These are phyloP conservation scores for Eustalomyia histrio DNA, from an alignment of 2,888 invertebrate species.

Conservation along the genomic window DNA sequence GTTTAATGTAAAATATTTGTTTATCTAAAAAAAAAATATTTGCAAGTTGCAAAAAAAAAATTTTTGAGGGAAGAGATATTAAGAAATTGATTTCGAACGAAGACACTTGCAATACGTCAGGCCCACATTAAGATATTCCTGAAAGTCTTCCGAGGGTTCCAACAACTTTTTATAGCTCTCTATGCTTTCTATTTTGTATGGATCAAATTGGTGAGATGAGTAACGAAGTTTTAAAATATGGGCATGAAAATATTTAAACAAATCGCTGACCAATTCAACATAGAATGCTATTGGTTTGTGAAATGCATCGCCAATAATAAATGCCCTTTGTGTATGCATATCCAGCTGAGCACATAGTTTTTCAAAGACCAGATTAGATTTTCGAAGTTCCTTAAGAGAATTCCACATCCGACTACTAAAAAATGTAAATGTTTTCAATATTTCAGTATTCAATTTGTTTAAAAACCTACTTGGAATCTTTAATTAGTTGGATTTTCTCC, in stretches of 20 bases:
- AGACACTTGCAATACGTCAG: slow-evolving; percentile 73
- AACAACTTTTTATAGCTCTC: slow-evolving; percentile 71
- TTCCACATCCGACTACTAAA: slow-evolving; percentile 65
- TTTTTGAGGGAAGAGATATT: no score
- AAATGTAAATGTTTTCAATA: background rate
- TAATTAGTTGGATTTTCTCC: slow-evolving; percentile 70
- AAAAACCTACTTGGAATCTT: slow-evolving; percentile 70
- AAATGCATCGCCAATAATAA: slow-evolving; percentile 72
- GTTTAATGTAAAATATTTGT: background rate
- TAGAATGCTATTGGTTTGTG: slow-evolving; percentile 71
- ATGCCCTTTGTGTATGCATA: slow-evolving; percentile 67
- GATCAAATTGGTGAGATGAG: slow-evolving; percentile 73
- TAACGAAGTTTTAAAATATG: slow-evolving; percentile 70
- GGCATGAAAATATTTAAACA: slow-evolving; percentile 73
- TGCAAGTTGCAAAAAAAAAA: no score
- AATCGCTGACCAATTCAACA: slow-evolving; percentile 71
- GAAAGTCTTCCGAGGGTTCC: slow-evolving; percentile 70
- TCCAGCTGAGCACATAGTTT: slow-evolving; percentile 68
- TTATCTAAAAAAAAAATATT: background rate
- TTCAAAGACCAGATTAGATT: slow-evolving; percentile 69
- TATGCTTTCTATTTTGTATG: slow-evolving; percentile 69
- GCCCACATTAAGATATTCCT: slow-evolving; percentile 69
- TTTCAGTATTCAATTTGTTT: background rate
- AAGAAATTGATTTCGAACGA: slow-evolving; percentile 32
- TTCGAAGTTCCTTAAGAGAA: slow-evolving; percentile 64